Conservation (phyloP, 2,888 invertebrate species). For the Meiosimyza platycephala region DNA sequence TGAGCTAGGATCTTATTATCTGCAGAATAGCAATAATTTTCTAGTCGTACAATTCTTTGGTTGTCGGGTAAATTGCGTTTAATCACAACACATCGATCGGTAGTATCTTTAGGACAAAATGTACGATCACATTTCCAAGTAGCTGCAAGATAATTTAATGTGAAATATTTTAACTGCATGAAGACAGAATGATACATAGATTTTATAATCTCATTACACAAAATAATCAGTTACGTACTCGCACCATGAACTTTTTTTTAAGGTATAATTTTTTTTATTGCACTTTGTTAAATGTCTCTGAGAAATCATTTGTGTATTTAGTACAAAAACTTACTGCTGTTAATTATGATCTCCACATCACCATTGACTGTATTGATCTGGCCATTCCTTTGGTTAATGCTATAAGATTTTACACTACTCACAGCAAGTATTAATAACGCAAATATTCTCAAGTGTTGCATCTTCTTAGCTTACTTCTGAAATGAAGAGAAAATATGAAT, state of each 20-base stretch:
- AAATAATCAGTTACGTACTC: too few relatives aligned
- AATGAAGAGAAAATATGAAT: constrained; percentile 2
- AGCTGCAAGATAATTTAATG: not conserved
- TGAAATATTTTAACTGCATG: too few relatives aligned
- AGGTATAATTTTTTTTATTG: too few relatives aligned
- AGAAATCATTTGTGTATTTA: too few relatives aligned
- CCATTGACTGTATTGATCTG: not conserved
- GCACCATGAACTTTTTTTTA: too few relatives aligned
- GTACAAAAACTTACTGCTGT: constrained; percentile 6
- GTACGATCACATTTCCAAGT: constrained; percentile 18
- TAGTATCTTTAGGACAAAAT: constrained; percentile 1
- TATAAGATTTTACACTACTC: not conserved
- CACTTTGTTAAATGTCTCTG: too few relatives aligned
- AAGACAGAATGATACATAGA: too few relatives aligned
- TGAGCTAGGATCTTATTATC: not conserved
- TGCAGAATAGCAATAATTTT: constrained; percentile 9
- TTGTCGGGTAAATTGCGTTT: not conserved
- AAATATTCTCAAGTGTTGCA: constrained; percentile 2
- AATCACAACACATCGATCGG: constrained; percentile 18
- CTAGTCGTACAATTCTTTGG: not conserved
- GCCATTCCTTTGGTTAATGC: not conserved
- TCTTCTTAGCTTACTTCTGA: constrained; percentile 6
- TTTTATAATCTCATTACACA: too few relatives aligned
- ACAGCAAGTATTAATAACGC: not conserved
- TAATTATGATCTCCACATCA: constrained; percentile 19